Evolutionary conservation across 1,140 invertebrate genomes (phyloP).

Genomic region (Eupeodes corollae): DNA sequence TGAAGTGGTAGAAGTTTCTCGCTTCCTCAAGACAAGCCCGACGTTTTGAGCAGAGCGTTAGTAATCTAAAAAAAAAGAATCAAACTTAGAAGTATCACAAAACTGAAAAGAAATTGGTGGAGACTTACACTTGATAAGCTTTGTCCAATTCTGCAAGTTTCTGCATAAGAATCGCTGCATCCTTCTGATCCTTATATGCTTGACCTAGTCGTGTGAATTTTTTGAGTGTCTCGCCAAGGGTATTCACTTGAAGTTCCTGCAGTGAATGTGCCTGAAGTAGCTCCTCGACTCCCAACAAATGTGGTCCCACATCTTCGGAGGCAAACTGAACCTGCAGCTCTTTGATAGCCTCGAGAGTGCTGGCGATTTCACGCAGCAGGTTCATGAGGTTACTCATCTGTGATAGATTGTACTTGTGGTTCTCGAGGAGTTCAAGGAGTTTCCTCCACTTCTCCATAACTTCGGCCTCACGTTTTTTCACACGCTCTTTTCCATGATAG

Average conservation of each 20-base stretch:
- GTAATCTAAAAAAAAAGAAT: constrained; percentile 39
- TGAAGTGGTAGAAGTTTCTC: constrained; percentile 86
- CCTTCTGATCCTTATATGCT: constrained; percentile 45
- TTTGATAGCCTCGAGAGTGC: constrained; percentile 66
- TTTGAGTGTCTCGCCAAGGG: constrained; percentile 69
- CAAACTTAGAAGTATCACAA: background rate
- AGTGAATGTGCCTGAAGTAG: constrained; percentile 85
- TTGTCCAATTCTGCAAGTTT: constrained; percentile 59
- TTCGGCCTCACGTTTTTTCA: constrained; percentile 70
- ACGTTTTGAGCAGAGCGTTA: constrained; percentile 50
- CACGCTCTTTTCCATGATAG: constrained; percentile 79
- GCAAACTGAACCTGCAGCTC: constrained; percentile 72
- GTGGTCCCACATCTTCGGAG: constrained; percentile 80
- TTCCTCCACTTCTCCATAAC: constrained; percentile 82
- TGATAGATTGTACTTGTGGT: constrained; percentile 72
- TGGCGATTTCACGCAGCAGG: constrained; percentile 84
- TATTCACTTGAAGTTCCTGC: constrained; percentile 79
- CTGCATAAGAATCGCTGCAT: constrained; percentile 53
- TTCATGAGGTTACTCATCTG: constrained; percentile 68
- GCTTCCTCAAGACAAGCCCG: constrained; percentile 79
- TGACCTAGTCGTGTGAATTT: constrained; percentile 60
- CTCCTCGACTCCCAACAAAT: constrained; percentile 87
- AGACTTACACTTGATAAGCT: constrained; percentile 50
- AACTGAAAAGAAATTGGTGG: background rate
- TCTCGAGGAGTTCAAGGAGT: constrained; percentile 71